phyloP scores from a whole-genome alignment of 2,113 vertebrate genomes.

The Bos taurus region ARS-UCD2.0 NC_037338.1:5503001-5503500 shows the following conservation, averaged over 20 bases:
- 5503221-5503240: background rate
- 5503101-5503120: fast-evolving
- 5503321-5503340: background rate
- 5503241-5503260: background rate
- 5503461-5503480: fast-evolving
- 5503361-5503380: fast-evolving
- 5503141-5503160: background rate
- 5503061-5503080: fast-evolving
- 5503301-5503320: background rate
- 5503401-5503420: background rate
- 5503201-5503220: background rate
- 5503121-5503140: too few species aligned
- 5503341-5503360: background rate
- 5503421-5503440: fast-evolving
- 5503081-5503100: fast-evolving
- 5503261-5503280: background rate
- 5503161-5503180: background rate
- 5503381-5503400: background rate
- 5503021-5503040: background rate
- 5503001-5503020: background rate
- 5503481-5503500: fast-evolving
- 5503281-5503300: background rate
- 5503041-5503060: fast-evolving
- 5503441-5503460: fast-evolving
- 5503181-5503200: background rate